Evolutionary conservation across 1,140 invertebrate genomes (phyloP).

Genomic region (Scaptodrosophila lebanonensis): DNA sequence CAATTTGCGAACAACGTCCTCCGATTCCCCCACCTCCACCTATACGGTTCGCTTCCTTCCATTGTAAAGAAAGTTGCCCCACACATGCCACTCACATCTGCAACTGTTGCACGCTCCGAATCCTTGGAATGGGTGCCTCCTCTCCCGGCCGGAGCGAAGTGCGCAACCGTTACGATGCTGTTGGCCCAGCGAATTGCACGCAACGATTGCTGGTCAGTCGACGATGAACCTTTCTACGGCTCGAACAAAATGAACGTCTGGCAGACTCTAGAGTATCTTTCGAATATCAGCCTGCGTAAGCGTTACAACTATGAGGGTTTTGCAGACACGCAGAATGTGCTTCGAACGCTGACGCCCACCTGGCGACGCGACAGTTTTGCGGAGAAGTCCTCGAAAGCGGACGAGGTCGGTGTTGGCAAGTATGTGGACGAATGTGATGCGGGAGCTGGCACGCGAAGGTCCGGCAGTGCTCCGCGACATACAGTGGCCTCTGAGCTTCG

Average conservation of each 20-base stretch:
- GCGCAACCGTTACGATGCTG: constrained; percentile 71
- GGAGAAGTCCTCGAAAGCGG: constrained; percentile 46
- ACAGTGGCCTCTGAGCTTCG: constrained; percentile 16
- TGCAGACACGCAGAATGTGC: constrained; percentile 59
- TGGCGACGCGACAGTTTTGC: constrained; percentile 68
- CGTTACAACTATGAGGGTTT: constrained; percentile 72
- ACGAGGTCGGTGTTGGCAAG: constrained; percentile 29
- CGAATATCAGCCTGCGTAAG: constrained; percentile 60
- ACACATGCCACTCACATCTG: constrained; percentile 62
- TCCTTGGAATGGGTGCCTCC: constrained; percentile 49
- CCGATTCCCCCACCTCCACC: background rate
- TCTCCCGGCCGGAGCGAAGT: constrained; percentile 39
- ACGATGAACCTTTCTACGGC: constrained; percentile 64
- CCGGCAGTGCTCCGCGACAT: background rate
- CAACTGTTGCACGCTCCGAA: constrained; percentile 56
- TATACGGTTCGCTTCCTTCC: constrained; percentile 9
- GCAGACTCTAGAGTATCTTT: constrained; percentile 70
- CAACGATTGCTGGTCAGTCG: constrained; percentile 74
- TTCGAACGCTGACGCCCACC: constrained; percentile 64
- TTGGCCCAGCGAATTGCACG: constrained; percentile 68
- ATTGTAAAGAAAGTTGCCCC: constrained; percentile 44
- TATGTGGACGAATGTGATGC: constrained; percentile 32
- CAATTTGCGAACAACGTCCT: constrained; percentile 42
- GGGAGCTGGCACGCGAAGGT: constrained; percentile 14
- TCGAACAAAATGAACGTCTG: constrained; percentile 76